These are phyloP conservation scores for Zootoca vivipara DNA, from an alignment of 2,113 vertebrate genomes.

Conservation along the genomic window DNA sequence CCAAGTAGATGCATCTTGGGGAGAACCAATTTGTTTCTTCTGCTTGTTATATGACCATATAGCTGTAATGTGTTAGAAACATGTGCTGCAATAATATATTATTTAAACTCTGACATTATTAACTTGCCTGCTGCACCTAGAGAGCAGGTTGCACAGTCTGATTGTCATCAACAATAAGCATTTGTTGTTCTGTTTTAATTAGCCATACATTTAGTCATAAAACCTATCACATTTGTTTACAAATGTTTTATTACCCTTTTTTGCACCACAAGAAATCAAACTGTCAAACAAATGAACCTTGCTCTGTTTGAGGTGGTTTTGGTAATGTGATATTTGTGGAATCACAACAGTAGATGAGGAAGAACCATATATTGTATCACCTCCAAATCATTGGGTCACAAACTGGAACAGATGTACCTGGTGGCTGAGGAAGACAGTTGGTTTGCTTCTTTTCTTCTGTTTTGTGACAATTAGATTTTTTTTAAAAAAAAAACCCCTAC, in stretches of 20 bases:
- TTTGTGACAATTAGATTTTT: background rate
- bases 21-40: background rate
- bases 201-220: background rate
- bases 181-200: background rate
- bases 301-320: background rate
- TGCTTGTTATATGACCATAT: background rate
- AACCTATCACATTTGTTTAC: background rate
- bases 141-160: background rate
- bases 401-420: background rate
- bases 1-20: background rate
- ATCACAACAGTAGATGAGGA: background rate
- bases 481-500: no score
- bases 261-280: background rate
- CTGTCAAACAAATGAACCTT: background rate
- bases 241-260: background rate
- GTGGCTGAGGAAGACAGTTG: background rate
- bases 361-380: no score
- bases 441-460: background rate
- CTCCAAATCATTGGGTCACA: background rate
- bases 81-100: background rate
- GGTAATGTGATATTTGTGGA: background rate
- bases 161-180: background rate
- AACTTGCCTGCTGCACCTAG: background rate
- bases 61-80: background rate
- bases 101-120: background rate